Base-by-base conservation (phyloP, 2,797 vertebrate genomes). In the Chelidonichthys spinosus region DNA sequence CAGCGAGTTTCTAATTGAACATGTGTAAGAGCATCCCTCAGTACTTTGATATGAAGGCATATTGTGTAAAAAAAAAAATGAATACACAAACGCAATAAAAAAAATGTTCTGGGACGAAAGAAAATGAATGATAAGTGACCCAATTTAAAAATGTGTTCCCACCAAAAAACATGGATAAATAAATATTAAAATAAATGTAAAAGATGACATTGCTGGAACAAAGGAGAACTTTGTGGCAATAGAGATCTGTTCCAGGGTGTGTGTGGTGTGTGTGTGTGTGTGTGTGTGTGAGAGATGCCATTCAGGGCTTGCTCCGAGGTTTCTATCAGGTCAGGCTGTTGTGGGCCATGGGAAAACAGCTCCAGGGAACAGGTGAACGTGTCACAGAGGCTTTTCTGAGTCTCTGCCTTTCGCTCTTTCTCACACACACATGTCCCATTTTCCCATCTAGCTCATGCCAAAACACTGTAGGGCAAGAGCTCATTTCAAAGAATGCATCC, bases 331-430 rank as follows among this genome's bases (percentile, higher is more conserved):
- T 90, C 88, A 89, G 81, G 61, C 85, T 90, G 91, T 82, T 85
- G 84, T 91, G 79, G 89, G 85, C 86, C 92, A 91, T 95, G 95
- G 94, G 95, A 96, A 95, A 93, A 90, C 68, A 47, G 80, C 87
- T 89, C 85, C 63, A 69, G 69, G 83, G 88, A 95, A 93, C 95
- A 95, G 95, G 95, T 96, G 95, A 95, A 92, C 81, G 55, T 93
- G 91, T 92, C 94, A 93, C 81, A 74, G 79, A 77, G 84, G 83
- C 86, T 76, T 91, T 85, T 90, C 83, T 70, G 73, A 76, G 62
- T 69, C 72, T 72, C 58, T 36, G 50, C 86, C 68, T 43, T 65
- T 77, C 36, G 46, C 69, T 56, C 52, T 79, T 64, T 72, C 69
- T 79, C 72, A 67, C 88, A 91, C 74, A 81, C 88, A 91, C 74